Percentiles rank a stretch among this genome's conserved stretches.
Evolutionary conservation across 2,797 vertebrate species (phyloP).

Genomic region (Macropodus opercularis): DNA sequence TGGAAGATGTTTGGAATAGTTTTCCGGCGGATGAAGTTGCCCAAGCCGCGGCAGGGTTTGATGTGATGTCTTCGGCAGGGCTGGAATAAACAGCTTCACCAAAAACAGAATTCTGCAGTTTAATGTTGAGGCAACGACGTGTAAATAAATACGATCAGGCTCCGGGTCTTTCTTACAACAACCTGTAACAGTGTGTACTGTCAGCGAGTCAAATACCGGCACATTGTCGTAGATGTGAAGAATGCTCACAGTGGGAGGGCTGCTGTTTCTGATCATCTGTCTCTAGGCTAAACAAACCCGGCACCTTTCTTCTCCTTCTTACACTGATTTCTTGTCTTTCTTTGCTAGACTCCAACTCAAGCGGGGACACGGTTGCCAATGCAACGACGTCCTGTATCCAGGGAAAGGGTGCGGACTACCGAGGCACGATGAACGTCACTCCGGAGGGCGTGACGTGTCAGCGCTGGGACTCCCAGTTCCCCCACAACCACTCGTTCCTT

Average conservation of each 20-base stretch:
- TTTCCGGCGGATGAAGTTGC: conserved; percentile 54
- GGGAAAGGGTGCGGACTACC: conserved; percentile 89
- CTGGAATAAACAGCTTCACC: conserved; percentile 23
- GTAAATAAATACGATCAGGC: not conserved
- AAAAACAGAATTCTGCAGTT: not conserved
- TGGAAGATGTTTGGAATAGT: conserved; percentile 76
- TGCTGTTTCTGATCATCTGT: conserved; percentile 79
- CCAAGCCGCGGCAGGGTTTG: conserved; percentile 11
- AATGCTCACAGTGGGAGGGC: conserved; percentile 53
- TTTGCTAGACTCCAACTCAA: conserved; percentile 59
- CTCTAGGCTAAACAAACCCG: conserved; percentile 69
- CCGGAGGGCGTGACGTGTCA: conserved; percentile 92
- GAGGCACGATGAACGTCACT: conserved; percentile 87
- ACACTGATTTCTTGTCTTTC: conserved; percentile 4
- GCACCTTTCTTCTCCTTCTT: conserved; percentile 11
- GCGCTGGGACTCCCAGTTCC: conserved; percentile 92
- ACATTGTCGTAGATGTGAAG: conserved; percentile 43
- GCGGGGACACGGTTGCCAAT: conserved; percentile 76
- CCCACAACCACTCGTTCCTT: conserved; percentile 92
- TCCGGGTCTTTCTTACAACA: conserved; percentile 2
- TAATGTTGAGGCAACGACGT: not conserved
- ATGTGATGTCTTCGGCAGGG: conserved; percentile 30
- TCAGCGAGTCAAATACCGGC: conserved; percentile 20
- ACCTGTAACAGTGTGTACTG: conserved; percentile 1
- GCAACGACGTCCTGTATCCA: conserved; percentile 84